Evolutionary conservation across 2,113 vertebrate genomes (phyloP), one percentile per base, ranked within the genome.

Genomic region (Melozone crissalis): DNA sequence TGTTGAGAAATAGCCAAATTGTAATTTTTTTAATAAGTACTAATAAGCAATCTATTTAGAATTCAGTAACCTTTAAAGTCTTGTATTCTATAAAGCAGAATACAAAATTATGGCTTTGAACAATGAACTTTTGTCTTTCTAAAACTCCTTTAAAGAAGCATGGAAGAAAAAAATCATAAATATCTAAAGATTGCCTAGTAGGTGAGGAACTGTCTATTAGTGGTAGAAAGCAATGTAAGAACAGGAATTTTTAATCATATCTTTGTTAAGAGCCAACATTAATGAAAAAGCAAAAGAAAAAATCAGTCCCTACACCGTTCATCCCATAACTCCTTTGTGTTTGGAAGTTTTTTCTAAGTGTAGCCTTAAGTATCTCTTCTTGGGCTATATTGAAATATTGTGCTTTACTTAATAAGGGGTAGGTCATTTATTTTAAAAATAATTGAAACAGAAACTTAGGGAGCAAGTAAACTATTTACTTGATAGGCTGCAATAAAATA

Each of bases 271-370:
- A 4, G 4, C 5, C 10, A 35, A 44, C 3, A 55, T n/a, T 41
- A 74, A 37, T 2, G 41, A n/a, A 73, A 85, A 85, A 31, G 2
- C 1, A 68, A 44, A 78, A 61, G 0, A 26, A 77, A 1, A 1
- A n/a, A 44, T 49, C 46, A 52, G 12, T 51, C 8, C 0, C 7
- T 59, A 9, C 10, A 46, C 1, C 2, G 74, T 65, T 65, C 24
- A 46, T 30, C 16, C 3, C 23, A 20, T 66, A 31, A 26, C 0
- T 19, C 9, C 5, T 59, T 33, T 35, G 26, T 6, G 1, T 1
- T 57, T 26, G 11, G 9, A 1, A 5, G 0, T 12, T 51, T 51
- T 51, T 13, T 19, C 3, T 26, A 57, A 44, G 8, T 49, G 4
- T 10, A 55, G 10, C 37, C 18, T 47, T 24, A 80, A 62, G 6